These are phyloP conservation scores for Chelmon rostratus DNA, from an alignment of 2,797 vertebrate genomes.

Conservation along the genomic window DNA sequence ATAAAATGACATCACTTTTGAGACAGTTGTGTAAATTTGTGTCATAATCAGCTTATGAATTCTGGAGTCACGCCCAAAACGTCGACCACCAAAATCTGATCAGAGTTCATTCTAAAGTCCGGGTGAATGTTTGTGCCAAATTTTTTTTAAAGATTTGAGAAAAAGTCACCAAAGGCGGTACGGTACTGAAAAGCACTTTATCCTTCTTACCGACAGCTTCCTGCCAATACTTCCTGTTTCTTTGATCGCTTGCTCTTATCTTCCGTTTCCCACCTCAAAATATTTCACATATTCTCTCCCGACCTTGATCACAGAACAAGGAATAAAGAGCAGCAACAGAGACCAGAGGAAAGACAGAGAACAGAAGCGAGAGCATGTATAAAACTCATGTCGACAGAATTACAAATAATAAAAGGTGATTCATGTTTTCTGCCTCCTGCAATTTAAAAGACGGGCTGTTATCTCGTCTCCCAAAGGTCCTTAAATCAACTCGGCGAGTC, in stretches of 20 bases:
- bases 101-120: too few relatives aligned
- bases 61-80: too few relatives aligned
- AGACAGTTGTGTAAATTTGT: too few relatives aligned
- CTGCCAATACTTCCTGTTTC: constrained; percentile 15
- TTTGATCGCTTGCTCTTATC: constrained; percentile 9
- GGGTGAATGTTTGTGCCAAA: too few relatives aligned
- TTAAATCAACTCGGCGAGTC: not conserved
- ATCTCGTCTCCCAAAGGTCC: not conserved
- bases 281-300: not conserved
- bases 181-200: not conserved
- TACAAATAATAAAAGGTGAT: not conserved
- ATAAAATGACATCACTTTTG: too few relatives aligned
- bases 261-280: not conserved
- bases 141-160: too few relatives aligned
- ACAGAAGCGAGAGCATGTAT: not conserved
- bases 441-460: constrained; percentile 5
- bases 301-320: not conserved
- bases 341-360: not conserved
- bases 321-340: not conserved
- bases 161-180: too few relatives aligned
- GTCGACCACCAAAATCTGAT: too few relatives aligned
- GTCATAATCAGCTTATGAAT: too few relatives aligned
- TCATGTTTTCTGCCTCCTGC: constrained; percentile 17
- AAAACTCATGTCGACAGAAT: not conserved
- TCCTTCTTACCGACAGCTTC: not conserved